Conservation (phyloP, 2,113 vertebrate genomes). For the Hassar affinis region DNA sequence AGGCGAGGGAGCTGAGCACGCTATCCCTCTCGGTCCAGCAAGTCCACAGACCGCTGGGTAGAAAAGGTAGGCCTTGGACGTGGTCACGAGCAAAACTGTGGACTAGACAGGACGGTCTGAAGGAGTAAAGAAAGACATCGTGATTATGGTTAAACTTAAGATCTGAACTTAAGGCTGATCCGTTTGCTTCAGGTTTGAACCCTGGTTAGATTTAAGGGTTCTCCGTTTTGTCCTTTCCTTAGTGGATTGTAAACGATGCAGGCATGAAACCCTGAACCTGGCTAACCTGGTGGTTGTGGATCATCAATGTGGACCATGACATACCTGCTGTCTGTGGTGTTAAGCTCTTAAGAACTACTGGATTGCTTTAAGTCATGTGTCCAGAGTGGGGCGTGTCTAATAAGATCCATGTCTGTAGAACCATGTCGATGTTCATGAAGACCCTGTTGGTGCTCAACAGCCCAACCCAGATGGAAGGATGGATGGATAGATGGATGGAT, state of each 20-base stretch:
- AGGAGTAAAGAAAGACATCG: slow-evolving; percentile 27
- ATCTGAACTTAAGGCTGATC: background rate
- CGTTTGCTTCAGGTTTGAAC: slow-evolving; percentile 5
- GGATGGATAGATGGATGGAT: background rate
- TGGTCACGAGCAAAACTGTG: slow-evolving; percentile 22
- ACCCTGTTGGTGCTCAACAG: background rate
- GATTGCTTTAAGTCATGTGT: slow-evolving; percentile 17
- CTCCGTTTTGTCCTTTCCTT: slow-evolving; percentile 21
- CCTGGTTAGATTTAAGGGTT: background rate
- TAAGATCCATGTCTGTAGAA: background rate
- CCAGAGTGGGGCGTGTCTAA: background rate
- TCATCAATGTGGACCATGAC: slow-evolving; percentile 45
- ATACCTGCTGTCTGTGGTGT: slow-evolving; percentile 25
- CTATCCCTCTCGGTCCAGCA: slow-evolving; percentile 47
- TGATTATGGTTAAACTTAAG: background rate
- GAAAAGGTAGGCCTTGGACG: slow-evolving; percentile 15
- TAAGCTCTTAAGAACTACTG: too few relatives aligned
- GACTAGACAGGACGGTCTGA: slow-evolving; percentile 21
- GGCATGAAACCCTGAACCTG: slow-evolving; percentile 56
- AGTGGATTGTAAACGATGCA: slow-evolving; percentile 62
- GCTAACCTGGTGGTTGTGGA: slow-evolving; percentile 42
- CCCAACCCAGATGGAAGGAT: too few relatives aligned
- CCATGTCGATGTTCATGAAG: background rate
- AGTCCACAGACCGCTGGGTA: slow-evolving; percentile 49
- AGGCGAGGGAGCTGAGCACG: slow-evolving; percentile 32